Evolutionary conservation across 1,140 invertebrate genomes (phyloP), one percentile per base, ranked within the genome.

Genomic region (Globodera ellingtonae): DNA sequence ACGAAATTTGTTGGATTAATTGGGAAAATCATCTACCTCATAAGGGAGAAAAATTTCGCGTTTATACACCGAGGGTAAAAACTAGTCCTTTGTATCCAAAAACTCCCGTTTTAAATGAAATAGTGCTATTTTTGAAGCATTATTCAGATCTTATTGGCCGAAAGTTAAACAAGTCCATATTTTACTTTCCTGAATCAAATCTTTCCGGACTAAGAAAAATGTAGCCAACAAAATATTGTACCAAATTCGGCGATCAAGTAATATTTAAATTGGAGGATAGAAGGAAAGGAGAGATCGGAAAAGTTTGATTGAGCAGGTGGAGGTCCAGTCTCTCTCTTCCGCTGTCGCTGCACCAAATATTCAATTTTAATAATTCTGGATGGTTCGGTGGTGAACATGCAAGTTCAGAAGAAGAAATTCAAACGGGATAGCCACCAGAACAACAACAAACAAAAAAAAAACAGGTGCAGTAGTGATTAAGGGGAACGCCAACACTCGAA

Each of bases 261-360:
- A 70, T 15, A 3, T 21, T 15, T 15, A 9, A 70, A 47, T 44
- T 70, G 67, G 67, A 70, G 35, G 67, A 35, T 6, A 44, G 67
- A 13, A 44, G 67, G 66, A 10, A 50, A 70, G 21, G 67, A 70
- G 67, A 70, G 67, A 70, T 70, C 67, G 24, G 24, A 6, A 70
- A 59, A 18, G 10, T 18, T 70, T 44, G 67, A 70, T 70, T 44
- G 67, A 70, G 67, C 67, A 18, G 67, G 15, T 70, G 67, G 67
- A 70, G 67, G 35, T 44, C 10, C 21, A 13, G 24, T 70, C 1
- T 35, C 35, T 70, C 67, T 70, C 35, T 46, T 47, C 67, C 66
- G 10, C 67, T 35, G 6, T 44, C 67, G 67, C 1, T 47, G 46
- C 46, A 70, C 56, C 56, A 62, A 62, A 18, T 62, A 0, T 18